phyloP scores from a whole-genome alignment of 2,113 vertebrate species.

The Gnathonemus echidnorhynchus region DNA sequence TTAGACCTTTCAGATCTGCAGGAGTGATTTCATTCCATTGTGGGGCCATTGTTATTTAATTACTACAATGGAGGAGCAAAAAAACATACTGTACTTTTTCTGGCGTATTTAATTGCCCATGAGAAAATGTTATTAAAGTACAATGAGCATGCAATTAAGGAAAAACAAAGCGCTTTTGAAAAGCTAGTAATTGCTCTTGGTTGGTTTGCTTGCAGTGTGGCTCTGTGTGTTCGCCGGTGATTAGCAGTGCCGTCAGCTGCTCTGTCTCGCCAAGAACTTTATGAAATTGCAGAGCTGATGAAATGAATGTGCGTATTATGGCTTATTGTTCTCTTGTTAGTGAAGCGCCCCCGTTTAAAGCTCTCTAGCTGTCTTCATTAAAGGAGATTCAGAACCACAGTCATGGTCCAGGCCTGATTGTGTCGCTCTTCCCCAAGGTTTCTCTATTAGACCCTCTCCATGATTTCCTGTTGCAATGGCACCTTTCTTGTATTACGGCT shows the following conservation, averaged over 20 bases:
- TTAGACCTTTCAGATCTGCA: not conserved
- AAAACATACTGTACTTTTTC: constrained; percentile 3
- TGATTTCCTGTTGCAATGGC: not conserved
- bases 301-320: not conserved
- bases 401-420: not conserved
- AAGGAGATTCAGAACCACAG: not conserved
- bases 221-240: not conserved
- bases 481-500: not conserved
- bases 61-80: not conserved
- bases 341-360: not conserved
- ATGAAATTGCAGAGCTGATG: not conserved
- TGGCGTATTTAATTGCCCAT: constrained; percentile 1
- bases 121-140: constrained; percentile 12
- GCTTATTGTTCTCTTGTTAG: not conserved
- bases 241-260: not conserved
- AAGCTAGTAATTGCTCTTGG: not conserved
- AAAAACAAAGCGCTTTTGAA: constrained; percentile 3
- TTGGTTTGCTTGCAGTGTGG: not conserved
- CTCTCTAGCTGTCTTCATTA: not conserved
- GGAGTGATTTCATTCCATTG: not conserved
- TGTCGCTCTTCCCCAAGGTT: not conserved
- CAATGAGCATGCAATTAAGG: constrained; percentile 13
- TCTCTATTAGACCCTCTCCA: not conserved
- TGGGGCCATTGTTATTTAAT: not conserved
- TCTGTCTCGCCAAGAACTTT: not conserved